Evolutionary conservation across 2,797 vertebrate species (phyloP).

Genomic region (Decapterus maruadsi): DNA sequence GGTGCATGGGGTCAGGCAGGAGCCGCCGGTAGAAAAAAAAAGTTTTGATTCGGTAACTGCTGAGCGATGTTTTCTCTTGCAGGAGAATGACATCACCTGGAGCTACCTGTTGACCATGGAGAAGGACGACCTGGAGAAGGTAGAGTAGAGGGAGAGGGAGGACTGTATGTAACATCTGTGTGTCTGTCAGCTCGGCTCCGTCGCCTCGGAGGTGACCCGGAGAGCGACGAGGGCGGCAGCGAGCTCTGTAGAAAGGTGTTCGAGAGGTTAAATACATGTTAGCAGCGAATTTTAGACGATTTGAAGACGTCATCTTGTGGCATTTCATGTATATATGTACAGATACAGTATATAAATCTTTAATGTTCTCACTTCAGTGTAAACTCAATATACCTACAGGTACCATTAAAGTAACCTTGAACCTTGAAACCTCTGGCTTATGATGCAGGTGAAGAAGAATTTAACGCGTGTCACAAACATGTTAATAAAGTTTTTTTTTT

Average conservation of each 20-base stretch:
- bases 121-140: constrained; percentile 91
- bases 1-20: background rate
- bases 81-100: constrained; percentile 91
- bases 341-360: too few species aligned
- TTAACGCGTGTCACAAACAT: too few species aligned
- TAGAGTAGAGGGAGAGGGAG: constrained; percentile 57
- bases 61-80: constrained; percentile 39
- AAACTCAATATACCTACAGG: too few species aligned
- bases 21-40: constrained; percentile 8
- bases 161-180: constrained; percentile 26
- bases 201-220: constrained; percentile 33
- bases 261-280: background rate
- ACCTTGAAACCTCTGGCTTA: too few species aligned
- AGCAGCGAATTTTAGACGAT: background rate
- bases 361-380: too few species aligned
- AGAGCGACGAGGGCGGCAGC: constrained; percentile 18
- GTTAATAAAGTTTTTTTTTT: background rate
- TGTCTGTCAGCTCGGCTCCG: constrained; percentile 33
- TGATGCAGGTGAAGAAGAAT: too few species aligned
- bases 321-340: too few species aligned
- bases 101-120: constrained; percentile 90
- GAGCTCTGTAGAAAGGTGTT: constrained; percentile 5
- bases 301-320: too few species aligned
- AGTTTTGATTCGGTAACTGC: constrained; percentile 62
- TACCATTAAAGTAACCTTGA: too few species aligned